Percentiles rank a stretch among this genome's conserved stretches.
Evolutionary conservation across 2,888 invertebrate genomes (phyloP).

Genomic region (Crematogaster levior): DNA sequence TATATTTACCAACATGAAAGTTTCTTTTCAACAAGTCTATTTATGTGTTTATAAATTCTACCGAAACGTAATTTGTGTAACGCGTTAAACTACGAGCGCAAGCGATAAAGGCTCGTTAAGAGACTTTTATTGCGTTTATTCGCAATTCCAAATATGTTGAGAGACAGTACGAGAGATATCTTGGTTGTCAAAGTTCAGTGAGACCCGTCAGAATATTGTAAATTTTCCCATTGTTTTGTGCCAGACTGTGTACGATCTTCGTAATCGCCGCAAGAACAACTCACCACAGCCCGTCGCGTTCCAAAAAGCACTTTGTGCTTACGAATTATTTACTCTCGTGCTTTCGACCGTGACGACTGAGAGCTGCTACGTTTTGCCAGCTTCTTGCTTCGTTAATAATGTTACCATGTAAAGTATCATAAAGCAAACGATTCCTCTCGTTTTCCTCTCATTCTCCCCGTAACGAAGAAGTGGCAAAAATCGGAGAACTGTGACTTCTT

Average conservation of each 20-base stretch:
- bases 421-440: constrained; percentile 25
- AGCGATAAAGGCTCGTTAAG: constrained; percentile 27
- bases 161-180: constrained; percentile 12
- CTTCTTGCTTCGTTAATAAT: constrained; percentile 45
- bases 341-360: constrained; percentile 31
- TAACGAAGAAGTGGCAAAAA: constrained; percentile 34
- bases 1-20: background rate
- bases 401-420: constrained; percentile 36
- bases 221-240: constrained; percentile 47
- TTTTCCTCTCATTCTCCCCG: too few relatives aligned
- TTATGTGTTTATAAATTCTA: constrained; percentile 30
- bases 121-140: constrained; percentile 42
- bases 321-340: constrained; percentile 43
- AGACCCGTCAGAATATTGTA: constrained; percentile 33
- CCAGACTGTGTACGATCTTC: constrained; percentile 25
- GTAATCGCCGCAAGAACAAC: constrained; percentile 48
- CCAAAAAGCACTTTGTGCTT: constrained; percentile 41
- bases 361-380: constrained; percentile 18
- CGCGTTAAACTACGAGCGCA: background rate
- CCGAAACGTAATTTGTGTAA: constrained; percentile 20
- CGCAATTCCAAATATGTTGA: constrained; percentile 32
- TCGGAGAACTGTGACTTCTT: background rate
- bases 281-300: background rate
- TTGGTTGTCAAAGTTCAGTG: constrained; percentile 35
- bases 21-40: background rate